phyloP scores from a whole-genome alignment of 2,888 invertebrate species.

The Nephrocerus scutellatus region DNA sequence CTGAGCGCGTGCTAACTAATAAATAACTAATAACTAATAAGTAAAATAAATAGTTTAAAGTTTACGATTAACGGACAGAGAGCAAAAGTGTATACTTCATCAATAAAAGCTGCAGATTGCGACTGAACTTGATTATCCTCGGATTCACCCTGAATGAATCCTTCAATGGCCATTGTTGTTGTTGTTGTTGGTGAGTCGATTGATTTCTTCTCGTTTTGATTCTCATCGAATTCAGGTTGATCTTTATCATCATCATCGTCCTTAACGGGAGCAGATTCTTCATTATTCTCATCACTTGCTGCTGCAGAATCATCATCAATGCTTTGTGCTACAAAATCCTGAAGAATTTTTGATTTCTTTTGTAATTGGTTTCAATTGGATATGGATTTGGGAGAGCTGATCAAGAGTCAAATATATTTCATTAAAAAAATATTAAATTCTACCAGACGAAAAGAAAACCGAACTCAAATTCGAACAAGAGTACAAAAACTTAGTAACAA shows the following conservation, averaged over 20 bases:
- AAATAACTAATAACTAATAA: background rate
- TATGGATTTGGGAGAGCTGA: background rate
- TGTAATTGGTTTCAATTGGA: background rate
- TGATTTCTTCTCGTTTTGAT: constrained; percentile 23
- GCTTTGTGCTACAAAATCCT: constrained; percentile 4
- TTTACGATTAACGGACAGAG: constrained; percentile 24
- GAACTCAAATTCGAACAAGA: too few relatives aligned
- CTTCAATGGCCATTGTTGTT: constrained; percentile 39
- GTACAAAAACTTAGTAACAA: too few relatives aligned
- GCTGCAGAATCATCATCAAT: constrained; percentile 2
- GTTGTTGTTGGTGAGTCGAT: constrained; percentile 6
- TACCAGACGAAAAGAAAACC: too few relatives aligned
- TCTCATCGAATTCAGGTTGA: constrained; percentile 8
- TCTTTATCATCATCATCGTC: background rate
- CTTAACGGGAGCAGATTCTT: background rate
- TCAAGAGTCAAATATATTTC: too few relatives aligned
- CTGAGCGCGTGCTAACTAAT: background rate
- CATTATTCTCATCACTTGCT: constrained; percentile 4
- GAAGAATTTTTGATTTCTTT: background rate
- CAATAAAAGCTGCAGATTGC: constrained; percentile 42
- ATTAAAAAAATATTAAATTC: too few relatives aligned
- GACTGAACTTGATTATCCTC: constrained; percentile 49
- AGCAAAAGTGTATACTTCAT: constrained; percentile 38
- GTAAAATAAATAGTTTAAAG: constrained; percentile 19
- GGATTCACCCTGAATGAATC: constrained; percentile 43